Evolutionary conservation across 1,140 invertebrate species (phyloP), one percentile per base, ranked within the genome.

Genomic region (Hydropsyche tenuis): DNA sequence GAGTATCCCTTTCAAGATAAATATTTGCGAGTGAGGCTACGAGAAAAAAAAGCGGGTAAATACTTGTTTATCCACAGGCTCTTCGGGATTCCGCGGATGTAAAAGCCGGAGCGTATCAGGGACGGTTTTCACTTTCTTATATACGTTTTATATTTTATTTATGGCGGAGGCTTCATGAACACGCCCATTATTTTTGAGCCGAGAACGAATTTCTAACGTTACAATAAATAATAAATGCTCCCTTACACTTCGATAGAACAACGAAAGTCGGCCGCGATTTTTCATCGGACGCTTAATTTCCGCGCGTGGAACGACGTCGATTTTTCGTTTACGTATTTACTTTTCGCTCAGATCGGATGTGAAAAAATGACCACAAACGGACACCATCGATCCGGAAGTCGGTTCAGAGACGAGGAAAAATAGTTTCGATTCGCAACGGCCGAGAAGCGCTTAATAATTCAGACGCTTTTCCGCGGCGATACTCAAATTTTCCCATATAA

Each of bases 81-180:
- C 22, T 60, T 23, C 56, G 56, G 23, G 56, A 60, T 60, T 60
- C 18, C 30, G 56, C 18, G n/a, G 23, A 25, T 60, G 56, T 60
- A 68, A 68, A n/a, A 68, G 42, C 45, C 43, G 45, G 22, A 1
- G 65, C n/a, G 53, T 72, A 53, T 14, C 53, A 43, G 30, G 45
- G 69, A 72, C 69, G 45, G 27, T 37, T 70, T 56, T 70, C 43
- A 23, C 60, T 60, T 37, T 56, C 51, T 27, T 71, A 25, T 46
- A 71, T 48, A 27, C 48, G 51, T 71, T 71, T 60, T 53, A 70
- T 70, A 70, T 30, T n/a, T 37, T 37, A 60, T 27, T 71, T 45
- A 30, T 45, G 56, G 6, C 9, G 16, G 30, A 53, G 12, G 69
- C 53, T 56, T 56, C 51, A 16, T 45, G 20, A 7, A 11, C 53